These are phyloP conservation scores for Microtus richardsoni DNA, from an alignment of 2,113 vertebrate genomes.

Conservation along the genomic window DNA sequence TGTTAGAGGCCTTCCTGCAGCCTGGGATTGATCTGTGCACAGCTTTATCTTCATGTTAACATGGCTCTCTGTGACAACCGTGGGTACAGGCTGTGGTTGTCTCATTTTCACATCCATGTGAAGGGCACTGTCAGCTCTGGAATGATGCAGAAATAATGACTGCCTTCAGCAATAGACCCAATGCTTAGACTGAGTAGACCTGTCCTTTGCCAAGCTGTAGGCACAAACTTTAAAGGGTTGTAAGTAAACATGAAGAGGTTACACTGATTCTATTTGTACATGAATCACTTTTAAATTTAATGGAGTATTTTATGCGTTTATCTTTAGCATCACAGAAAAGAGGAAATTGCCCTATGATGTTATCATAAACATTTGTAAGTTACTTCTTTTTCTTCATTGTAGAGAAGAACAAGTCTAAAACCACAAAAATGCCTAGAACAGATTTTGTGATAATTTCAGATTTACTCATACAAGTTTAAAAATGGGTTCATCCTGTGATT, in stretches of 20 bases:
- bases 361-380: neutral
- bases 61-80: neutral
- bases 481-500: neutral
- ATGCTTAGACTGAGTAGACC: neutral
- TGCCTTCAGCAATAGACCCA: neutral
- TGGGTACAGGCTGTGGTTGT: neutral
- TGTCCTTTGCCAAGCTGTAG: neutral
- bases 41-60: neutral
- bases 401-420: neutral
- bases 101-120: neutral
- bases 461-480: neutral
- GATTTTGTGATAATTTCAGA: constrained; percentile 3
- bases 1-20: neutral
- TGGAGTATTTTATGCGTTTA: neutral
- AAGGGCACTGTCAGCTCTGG: neutral
- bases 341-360: neutral
- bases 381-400: neutral
- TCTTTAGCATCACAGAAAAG: neutral
- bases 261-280: neutral
- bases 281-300: constrained; percentile 11
- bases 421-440: constrained; percentile 3
- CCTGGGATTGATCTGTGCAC: neutral
- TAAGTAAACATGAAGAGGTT: neutral
- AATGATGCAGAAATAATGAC: neutral
- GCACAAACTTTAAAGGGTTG: neutral